Evolutionary conservation across 2,113 vertebrate species (phyloP).

Genomic region (Chlamydotis undulata): DNA sequence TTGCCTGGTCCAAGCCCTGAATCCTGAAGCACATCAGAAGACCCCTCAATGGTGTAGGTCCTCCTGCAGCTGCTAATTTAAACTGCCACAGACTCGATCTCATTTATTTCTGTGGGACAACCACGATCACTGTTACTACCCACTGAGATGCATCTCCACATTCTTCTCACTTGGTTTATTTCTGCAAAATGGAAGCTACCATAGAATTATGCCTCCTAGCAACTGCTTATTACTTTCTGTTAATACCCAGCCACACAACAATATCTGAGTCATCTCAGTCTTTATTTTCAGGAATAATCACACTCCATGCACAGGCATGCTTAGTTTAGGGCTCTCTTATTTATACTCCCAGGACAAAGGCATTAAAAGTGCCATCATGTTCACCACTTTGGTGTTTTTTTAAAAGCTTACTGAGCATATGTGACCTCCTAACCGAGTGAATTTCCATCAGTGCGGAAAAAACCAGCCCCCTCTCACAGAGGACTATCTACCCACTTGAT

Average conservation of each 20-base stretch:
- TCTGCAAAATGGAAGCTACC: not conserved
- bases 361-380: not conserved
- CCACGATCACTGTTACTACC: not conserved
- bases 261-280: not conserved
- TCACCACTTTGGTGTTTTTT: not conserved
- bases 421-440: not conserved
- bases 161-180: not conserved
- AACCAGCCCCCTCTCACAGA: not conserved
- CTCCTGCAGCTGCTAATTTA: not conserved
- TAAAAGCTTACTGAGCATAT: not conserved
- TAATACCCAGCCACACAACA: not conserved
- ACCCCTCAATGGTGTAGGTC: not conserved
- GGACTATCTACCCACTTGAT: not conserved
- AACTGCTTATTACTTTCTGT: slow-evolving; percentile 17
- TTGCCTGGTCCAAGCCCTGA: not conserved
- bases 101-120: not conserved
- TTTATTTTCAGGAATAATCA: slow-evolving; percentile 13
- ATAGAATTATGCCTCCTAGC: slow-evolving; percentile 13
- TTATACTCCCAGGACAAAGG: not conserved
- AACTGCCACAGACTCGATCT: not conserved
- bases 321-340: not conserved
- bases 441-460: not conserved
- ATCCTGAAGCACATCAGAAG: not conserved
- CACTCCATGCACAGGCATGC: not conserved
- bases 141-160: not conserved